Percentiles rank a stretch among this genome's conserved stretches.
Conservation (phyloP, 2,113 vertebrate species). For the Apodemus speciosus region DNA sequence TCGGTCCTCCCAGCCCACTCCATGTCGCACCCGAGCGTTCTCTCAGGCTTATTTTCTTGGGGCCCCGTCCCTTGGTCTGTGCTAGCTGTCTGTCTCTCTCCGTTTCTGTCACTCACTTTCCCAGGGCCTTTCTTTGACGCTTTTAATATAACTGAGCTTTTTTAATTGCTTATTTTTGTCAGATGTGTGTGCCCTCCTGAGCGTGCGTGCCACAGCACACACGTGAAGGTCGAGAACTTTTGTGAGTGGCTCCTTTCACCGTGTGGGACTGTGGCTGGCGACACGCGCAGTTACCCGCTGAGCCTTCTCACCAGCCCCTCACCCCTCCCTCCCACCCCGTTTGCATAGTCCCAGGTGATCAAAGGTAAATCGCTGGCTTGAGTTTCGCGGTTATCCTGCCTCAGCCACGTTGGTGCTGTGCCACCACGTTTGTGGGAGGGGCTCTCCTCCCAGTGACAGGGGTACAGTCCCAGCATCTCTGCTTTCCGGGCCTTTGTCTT, state of each 20-base stretch:
- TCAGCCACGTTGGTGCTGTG: background rate
- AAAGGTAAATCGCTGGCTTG: background rate
- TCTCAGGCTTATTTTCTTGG: background rate
- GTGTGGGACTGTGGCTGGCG: background rate
- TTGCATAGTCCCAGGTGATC: background rate
- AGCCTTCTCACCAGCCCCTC: background rate
- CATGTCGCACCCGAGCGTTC: background rate
- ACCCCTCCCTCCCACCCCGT: background rate
- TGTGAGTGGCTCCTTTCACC: background rate
- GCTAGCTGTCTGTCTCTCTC: background rate
- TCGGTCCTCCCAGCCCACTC: conserved; percentile 41
- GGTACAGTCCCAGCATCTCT: background rate
- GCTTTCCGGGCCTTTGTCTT: too few species aligned
- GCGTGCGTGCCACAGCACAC: background rate
- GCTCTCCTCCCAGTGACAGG: too few species aligned
- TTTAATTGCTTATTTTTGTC: background rate
- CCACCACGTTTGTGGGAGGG: background rate
- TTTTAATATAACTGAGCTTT: background rate
- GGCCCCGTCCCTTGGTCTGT: background rate
- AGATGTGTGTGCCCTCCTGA: background rate
- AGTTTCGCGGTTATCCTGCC: background rate
- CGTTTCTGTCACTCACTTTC: background rate
- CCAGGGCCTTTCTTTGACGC: background rate
- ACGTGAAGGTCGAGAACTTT: too few species aligned
- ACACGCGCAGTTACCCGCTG: background rate